Evolutionary conservation across 2,888 invertebrate genomes (phyloP), one percentile per base, ranked within the genome.

Genomic region (Galeopsomyia nigrocyanea): DNA sequence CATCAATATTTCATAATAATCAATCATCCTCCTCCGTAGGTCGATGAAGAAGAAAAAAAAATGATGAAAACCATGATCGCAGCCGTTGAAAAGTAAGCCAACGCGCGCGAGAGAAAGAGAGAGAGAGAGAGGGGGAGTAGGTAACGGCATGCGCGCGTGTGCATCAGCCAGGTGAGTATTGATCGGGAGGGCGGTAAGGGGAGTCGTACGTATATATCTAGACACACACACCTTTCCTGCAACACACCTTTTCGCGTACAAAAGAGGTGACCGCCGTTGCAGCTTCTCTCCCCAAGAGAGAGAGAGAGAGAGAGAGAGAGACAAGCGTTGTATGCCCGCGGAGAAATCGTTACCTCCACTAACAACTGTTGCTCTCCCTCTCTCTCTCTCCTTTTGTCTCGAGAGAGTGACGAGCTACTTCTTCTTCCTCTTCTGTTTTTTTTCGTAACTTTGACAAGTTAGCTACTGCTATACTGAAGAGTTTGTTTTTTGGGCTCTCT

Each of bases 121-220:
- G 19, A 53, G 51, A 3, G 51, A 0, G 5, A 17, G 13, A 50
- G n/a, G n/a, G n/a, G n/a, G n/a, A n/a, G n/a, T n/a, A 53, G 17
- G 53, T 53, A 21, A 39, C 53, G 7, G 53, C 53, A 1, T 17
- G 17, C 53, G 17, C 17, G 49, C 47, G 26, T 19, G 26, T 57
- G 50, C 50, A 57, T 22, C 47, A 22, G 17, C 74, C 83, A 83
- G 83, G 83, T 83, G 83, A 83, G 83, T 83, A 83, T 83, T 83
- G 83, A 83, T 83, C 83, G 83, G 76, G 77, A 78, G 76, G 74
- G 76, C 77, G 80, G 80, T 78, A 79, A 80, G 82, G 80, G 80
- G 53, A 17, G 53, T 19, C 17, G 53, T 17, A 10, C n/a, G 53
- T 53, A 17, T 2, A 53, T 17, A 17, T 17, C n/a, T n/a, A n/a